These are phyloP conservation scores for Drosophila limbata DNA, from an alignment of 2,888 invertebrate species.

Conservation along the genomic window DNA sequence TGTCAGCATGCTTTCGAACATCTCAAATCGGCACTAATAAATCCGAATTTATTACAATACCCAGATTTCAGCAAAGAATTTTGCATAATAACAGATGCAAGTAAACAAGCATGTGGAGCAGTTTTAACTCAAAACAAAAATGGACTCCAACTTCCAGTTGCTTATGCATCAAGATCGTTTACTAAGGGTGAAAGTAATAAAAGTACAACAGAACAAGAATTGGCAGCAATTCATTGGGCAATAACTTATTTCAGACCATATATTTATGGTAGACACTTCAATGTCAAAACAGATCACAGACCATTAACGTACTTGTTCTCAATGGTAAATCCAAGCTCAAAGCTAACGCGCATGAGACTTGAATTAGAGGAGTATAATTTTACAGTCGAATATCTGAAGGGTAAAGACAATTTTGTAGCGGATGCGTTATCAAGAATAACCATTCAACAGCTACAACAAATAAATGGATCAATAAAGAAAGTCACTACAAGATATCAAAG, in stretches of 20 bases:
- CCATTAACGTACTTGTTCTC: slow-evolving; percentile 21
- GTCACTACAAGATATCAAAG: too few relatives aligned
- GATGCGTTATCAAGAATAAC: slow-evolving; percentile 18
- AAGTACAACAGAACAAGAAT: background rate
- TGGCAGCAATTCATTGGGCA: slow-evolving; percentile 23
- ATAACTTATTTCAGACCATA: slow-evolving; percentile 21
- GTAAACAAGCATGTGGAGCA: slow-evolving; percentile 14
- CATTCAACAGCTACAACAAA: slow-evolving; percentile 3
- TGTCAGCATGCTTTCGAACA: slow-evolving; percentile 9
- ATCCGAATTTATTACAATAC: slow-evolving; percentile 1
- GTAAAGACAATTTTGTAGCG: slow-evolving; percentile 19
- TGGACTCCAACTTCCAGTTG: background rate
- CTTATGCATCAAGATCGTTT: slow-evolving; percentile 6
- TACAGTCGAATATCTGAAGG: too few relatives aligned
- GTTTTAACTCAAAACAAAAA: slow-evolving; percentile 19
- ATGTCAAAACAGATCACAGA: slow-evolving; percentile 13
- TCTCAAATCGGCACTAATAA: background rate
- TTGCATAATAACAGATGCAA: slow-evolving; percentile 22
- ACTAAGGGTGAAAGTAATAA: background rate
- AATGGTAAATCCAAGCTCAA: too few relatives aligned
- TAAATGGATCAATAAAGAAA: too few relatives aligned
- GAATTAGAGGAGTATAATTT: too few relatives aligned
- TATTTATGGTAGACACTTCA: slow-evolving; percentile 23
- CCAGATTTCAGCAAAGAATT: slow-evolving; percentile 22
- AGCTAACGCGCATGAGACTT: too few relatives aligned